Conservation (phyloP, 2,113 vertebrate species). For the Hemiscyllium ocellatum region DNA sequence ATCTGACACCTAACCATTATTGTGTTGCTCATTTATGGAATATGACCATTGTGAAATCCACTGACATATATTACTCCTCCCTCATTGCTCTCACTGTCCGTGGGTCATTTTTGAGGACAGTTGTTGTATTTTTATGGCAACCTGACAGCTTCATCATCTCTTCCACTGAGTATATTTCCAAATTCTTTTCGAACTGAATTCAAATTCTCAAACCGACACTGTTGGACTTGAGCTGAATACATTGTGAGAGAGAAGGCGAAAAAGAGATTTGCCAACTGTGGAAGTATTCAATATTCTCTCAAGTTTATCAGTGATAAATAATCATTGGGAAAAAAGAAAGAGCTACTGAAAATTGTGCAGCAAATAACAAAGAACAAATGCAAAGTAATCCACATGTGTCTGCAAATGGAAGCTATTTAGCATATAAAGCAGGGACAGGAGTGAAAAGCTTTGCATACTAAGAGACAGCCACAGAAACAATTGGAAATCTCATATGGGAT, state of each 20-base stretch:
- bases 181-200: neutral
- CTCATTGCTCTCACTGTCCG: too few species aligned
- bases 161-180: neutral
- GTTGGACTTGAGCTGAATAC: neutral
- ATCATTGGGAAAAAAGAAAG: slow-evolving; percentile 2
- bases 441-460: slow-evolving; percentile 68
- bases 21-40: neutral
- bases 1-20: neutral
- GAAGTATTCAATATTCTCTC: slow-evolving; percentile 26
- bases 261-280: neutral
- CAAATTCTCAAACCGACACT: neutral
- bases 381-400: neutral
- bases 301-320: slow-evolving; percentile 27
- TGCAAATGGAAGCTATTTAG: slow-evolving; percentile 30
- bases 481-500: slow-evolving; percentile 81
- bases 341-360: neutral
- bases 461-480: slow-evolving; percentile 75
- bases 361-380: neutral
- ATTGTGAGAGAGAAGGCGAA: neutral
- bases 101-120: neutral
- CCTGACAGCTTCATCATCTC: neutral
- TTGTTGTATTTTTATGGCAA: neutral
- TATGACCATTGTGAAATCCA: neutral
- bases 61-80: neutral
- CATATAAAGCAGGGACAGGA: slow-evolving; percentile 21